Base-by-base conservation (phyloP, 2,797 vertebrate species). In the Picus viridis region DNA sequence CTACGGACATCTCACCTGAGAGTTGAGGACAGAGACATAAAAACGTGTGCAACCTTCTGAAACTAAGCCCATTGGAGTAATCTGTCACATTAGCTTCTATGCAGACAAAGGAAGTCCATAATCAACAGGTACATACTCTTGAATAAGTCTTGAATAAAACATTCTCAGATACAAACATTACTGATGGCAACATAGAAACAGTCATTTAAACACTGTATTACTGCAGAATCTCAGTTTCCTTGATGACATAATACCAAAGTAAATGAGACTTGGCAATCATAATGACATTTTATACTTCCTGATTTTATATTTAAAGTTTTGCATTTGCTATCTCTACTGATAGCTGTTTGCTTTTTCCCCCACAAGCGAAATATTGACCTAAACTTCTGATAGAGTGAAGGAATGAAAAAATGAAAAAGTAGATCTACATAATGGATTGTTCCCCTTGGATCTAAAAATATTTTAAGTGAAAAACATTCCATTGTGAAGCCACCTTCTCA, bases 291-390 rank as follows among this genome's bases (percentile, higher is more conserved):
- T 23, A 5, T 43, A 45, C 77, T 73, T 83, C 65, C 34, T 39
- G 24, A 68, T 83, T 95, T 87, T 86, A 36, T 68, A 77, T 68
- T 91, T 91, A 80, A 80, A 88, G 47, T 26, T 88, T 75, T 94
- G 59, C 26, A 47, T 83, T 88, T 81, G 30, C 76, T 73, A 86
- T 87, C 61, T 81, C 34, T 61, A 17, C n/a, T 56, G 47, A 72
- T 14, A 85, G 41, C 27, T 73, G n/a, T 39, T 64, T 24, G 17
- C 10, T 62, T 94, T 91, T 78, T 61, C 26, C 41, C 53, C 87
- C 57, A 63, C 39, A 81, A 83, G 20, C 30, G 24, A 92, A 86
- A 93, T 57, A 62, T 73, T 73, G 57, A 64, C 70, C 54, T 75
- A 81, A 83, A 75, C 58, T 32, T 76, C 12, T 23, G 43, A 87